These are phyloP conservation scores for Ochotona princeps DNA, from an alignment of 2,113 vertebrate genomes.

Conservation along the genomic window DNA sequence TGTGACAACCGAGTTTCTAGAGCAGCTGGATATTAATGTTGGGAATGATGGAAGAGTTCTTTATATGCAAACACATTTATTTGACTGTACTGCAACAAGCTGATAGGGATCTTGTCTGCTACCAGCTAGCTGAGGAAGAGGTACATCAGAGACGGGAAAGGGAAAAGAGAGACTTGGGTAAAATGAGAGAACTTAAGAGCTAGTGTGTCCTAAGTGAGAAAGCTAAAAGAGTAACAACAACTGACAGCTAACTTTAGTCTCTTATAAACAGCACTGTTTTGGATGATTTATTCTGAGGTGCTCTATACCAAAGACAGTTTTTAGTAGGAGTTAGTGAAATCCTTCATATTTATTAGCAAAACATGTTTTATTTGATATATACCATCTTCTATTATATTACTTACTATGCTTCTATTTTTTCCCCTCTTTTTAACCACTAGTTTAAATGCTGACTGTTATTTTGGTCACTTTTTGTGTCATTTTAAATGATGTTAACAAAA, in stretches of 20 bases:
- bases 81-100: neutral
- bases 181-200: neutral
- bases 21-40: neutral
- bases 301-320: constrained; percentile 27
- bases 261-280: too few species aligned
- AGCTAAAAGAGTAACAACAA: neutral
- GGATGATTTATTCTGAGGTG: too few species aligned
- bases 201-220: neutral
- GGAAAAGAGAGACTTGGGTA: neutral
- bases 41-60: neutral
- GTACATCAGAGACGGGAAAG: neutral
- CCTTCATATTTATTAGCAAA: constrained; percentile 43
- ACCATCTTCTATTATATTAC: constrained; percentile 10
- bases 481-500: neutral
- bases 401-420: neutral
- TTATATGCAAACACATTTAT: neutral
- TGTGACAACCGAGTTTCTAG: neutral
- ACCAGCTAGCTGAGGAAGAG: neutral
- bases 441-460: constrained; percentile 19
- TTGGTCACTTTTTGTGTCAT: neutral
- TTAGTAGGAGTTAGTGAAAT: constrained; percentile 22
- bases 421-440: constrained; percentile 26
- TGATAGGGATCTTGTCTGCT: neutral
- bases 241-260: neutral
- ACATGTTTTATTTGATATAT: constrained; percentile 11